A percentile compares a stretch with the other conserved stretches of the same genome.
phyloP scores from a whole-genome alignment of 2,888 invertebrate species.

The Brenthis daphne region DNA sequence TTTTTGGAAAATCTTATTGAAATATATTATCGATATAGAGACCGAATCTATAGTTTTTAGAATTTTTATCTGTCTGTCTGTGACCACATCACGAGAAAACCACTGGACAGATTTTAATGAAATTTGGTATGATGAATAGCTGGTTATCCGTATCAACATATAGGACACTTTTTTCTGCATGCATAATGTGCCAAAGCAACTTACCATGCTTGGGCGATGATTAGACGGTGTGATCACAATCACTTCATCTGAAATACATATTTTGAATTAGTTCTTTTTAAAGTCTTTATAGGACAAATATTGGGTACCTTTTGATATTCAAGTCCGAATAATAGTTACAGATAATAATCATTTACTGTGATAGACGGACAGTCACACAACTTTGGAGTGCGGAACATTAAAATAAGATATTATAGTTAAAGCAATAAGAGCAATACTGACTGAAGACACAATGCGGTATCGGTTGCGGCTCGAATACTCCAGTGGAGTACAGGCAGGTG shows the following conservation, averaged over 20 bases:
- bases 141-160: too few relatives aligned
- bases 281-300: background rate
- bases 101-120: too few relatives aligned
- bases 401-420: background rate
- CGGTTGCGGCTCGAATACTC: constrained; percentile 85
- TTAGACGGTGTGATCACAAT: constrained; percentile 60
- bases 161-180: too few relatives aligned
- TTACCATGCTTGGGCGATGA: constrained; percentile 48
- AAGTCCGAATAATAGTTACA: too few relatives aligned
- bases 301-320: too few relatives aligned
- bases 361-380: background rate
- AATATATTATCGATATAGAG: too few relatives aligned
- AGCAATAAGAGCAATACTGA: constrained; percentile 51
- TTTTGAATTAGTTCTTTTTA: background rate
- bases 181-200: background rate
- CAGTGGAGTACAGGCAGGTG: constrained; percentile 85
- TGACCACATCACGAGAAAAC: too few relatives aligned
- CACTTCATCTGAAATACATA: constrained; percentile 58
- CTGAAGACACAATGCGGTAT: constrained; percentile 88
- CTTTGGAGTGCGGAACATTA: background rate
- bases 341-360: too few relatives aligned
- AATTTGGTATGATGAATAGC: too few relatives aligned
- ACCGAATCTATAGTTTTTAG: too few relatives aligned
- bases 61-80: too few relatives aligned
- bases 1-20: too few relatives aligned